phyloP scores from a whole-genome alignment of 30 jellyfish, hydroid and myxozoan species.

The Hydra vulgaris region DNA sequence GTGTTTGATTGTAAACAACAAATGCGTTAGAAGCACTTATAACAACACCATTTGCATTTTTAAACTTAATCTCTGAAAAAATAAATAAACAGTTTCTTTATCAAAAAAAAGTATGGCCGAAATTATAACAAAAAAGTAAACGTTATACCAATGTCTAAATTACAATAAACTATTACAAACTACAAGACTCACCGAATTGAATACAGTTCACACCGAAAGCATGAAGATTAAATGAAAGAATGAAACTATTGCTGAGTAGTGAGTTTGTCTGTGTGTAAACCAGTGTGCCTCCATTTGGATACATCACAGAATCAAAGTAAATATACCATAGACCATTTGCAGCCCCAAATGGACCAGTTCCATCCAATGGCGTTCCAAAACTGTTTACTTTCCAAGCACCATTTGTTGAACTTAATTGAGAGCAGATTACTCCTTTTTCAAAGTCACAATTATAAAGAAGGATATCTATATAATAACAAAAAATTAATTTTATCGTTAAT shows the following conservation, averaged over 20 bases:
- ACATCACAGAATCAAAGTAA: background rate
- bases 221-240: background rate
- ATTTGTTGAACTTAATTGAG: background rate
- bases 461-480: conserved; percentile 41
- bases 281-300: background rate
- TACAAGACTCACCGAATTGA: background rate
- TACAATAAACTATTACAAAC: background rate
- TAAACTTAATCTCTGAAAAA: background rate
- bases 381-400: background rate
- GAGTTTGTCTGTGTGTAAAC: background rate
- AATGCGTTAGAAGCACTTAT: background rate
- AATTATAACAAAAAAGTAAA: background rate
- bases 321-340: conserved; percentile 43
- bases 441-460: conserved; percentile 2
- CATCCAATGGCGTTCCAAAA: background rate
- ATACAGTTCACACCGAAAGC: background rate
- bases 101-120: background rate
- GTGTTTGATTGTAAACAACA: background rate
- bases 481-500: no score
- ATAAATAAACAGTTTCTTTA: background rate
- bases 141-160: background rate
- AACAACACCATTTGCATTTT: background rate
- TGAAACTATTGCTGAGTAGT: background rate
- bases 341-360: conserved; percentile 25
- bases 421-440: background rate